Conservation (phyloP, 2,888 invertebrate genomes). For the Neoaliturus tenellus region DNA sequence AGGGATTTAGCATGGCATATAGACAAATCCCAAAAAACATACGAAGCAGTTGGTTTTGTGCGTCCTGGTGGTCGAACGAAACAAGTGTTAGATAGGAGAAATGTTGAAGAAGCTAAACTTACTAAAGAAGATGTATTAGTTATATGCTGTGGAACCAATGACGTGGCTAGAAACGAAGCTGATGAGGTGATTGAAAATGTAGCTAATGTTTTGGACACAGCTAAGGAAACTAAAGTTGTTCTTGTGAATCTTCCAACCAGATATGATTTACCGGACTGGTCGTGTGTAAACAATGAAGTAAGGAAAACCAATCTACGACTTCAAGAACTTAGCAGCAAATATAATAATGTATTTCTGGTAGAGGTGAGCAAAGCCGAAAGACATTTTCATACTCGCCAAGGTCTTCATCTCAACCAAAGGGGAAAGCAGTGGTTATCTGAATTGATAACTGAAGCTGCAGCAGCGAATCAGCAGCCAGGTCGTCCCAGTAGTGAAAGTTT, state of each 20-base stretch:
- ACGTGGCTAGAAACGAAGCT: conserved; percentile 9
- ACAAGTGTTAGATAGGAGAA: neutral
- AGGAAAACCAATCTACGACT: neutral
- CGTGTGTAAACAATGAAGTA: conserved; percentile 6
- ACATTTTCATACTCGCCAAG: neutral
- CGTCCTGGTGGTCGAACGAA: neutral
- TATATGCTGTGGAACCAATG: neutral
- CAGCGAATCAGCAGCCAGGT: too few relatives aligned
- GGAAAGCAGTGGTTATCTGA: conserved; percentile 28
- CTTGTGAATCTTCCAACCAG: neutral
- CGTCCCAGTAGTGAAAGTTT: too few relatives aligned
- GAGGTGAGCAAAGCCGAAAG: neutral
- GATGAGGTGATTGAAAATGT: conserved; percentile 5
- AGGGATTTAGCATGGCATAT: too few relatives aligned
- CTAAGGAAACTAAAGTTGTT: neutral
- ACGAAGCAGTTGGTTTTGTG: conserved; percentile 7
- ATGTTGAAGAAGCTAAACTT: conserved; percentile 5
- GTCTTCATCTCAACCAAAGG: neutral
- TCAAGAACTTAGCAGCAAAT: neutral
- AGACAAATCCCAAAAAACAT: neutral
- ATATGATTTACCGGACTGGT: conserved; percentile 18
- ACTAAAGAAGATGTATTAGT: conserved; percentile 5
- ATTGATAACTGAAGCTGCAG: too few relatives aligned
- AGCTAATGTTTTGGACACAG: neutral
- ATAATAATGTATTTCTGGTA: neutral